These are phyloP conservation scores for Gnatocerus cornutus DNA, from an alignment of 2,888 invertebrate genomes.

Conservation along the genomic window DNA sequence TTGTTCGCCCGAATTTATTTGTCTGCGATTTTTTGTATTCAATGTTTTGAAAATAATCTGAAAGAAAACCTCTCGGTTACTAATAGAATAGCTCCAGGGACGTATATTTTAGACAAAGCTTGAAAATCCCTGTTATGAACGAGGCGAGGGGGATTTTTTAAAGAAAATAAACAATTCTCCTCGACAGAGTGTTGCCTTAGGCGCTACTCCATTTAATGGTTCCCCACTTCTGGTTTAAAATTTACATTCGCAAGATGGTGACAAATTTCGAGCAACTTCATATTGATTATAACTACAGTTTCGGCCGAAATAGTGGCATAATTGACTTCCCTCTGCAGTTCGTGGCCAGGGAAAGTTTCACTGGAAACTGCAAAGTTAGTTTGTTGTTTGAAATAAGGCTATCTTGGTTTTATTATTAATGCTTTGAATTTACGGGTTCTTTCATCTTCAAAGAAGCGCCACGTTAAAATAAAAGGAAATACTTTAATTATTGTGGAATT, in stretches of 20 bases:
- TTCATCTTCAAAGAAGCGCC: too few relatives aligned
- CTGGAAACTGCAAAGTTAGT: background rate
- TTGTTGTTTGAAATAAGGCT: background rate
- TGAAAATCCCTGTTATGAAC: constrained; percentile 25
- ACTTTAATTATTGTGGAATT: too few relatives aligned
- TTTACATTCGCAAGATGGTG: constrained; percentile 34
- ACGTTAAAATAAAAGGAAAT: too few relatives aligned
- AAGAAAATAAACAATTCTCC: constrained; percentile 27
- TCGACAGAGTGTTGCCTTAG: constrained; percentile 12
- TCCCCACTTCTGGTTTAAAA: constrained; percentile 32
- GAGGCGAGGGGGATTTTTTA: constrained; percentile 27
- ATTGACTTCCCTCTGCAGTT: constrained; percentile 11
- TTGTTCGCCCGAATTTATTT: constrained; percentile 32
- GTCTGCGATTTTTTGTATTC: constrained; percentile 26
- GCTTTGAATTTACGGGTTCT: too few relatives aligned
- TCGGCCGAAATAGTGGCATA: constrained; percentile 13
- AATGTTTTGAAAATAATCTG: constrained; percentile 8
- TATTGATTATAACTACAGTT: constrained; percentile 36
- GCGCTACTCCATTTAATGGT: constrained; percentile 23
- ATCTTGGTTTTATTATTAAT: too few relatives aligned
- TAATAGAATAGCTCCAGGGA: constrained; percentile 11
- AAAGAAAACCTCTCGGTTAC: constrained; percentile 10
- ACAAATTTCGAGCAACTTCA: constrained; percentile 26
- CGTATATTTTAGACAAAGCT: constrained; percentile 17
- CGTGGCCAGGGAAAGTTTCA: too few relatives aligned